These are phyloP conservation scores for Allolobophora icterica DNA, from an alignment of 2,888 invertebrate species.

Conservation along the genomic window DNA sequence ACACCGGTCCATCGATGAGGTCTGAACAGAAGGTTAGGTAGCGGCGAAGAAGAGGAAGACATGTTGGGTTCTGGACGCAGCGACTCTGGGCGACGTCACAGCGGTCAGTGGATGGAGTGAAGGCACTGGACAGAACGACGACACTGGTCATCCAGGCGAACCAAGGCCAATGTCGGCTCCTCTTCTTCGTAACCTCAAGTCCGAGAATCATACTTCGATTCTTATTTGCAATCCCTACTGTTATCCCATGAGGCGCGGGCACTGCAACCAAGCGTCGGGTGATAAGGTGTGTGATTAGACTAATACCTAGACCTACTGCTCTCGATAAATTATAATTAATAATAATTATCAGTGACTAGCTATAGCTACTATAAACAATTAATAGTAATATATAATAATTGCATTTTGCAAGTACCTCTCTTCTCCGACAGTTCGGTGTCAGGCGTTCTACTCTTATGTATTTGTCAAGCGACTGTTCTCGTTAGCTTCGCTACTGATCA, in stretches of 20 bases:
- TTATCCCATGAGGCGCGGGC: neutral
- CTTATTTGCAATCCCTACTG: neutral
- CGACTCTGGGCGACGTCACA: constrained; percentile 14
- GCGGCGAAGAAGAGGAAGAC: neutral
- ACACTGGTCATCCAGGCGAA: neutral
- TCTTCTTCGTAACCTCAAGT: neutral
- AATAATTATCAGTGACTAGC: neutral
- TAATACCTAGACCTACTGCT: neutral
- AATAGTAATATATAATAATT: neutral
- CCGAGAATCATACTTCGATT: neutral
- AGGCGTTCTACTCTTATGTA: neutral
- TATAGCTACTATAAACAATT: neutral
- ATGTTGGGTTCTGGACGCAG: constrained; percentile 8
- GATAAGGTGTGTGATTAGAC: neutral
- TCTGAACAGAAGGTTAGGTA: neutral
- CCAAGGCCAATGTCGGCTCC: neutral
- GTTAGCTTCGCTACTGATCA: neutral
- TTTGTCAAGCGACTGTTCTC: neutral
- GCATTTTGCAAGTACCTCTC: neutral
- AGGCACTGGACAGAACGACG: neutral
- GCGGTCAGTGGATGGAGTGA: neutral
- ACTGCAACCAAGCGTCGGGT: neutral
- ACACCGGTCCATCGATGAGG: neutral
- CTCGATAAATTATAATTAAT: neutral
- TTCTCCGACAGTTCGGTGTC: neutral